Conservation (phyloP, 2,888 invertebrate genomes). For the Agonopterix arenella region DNA sequence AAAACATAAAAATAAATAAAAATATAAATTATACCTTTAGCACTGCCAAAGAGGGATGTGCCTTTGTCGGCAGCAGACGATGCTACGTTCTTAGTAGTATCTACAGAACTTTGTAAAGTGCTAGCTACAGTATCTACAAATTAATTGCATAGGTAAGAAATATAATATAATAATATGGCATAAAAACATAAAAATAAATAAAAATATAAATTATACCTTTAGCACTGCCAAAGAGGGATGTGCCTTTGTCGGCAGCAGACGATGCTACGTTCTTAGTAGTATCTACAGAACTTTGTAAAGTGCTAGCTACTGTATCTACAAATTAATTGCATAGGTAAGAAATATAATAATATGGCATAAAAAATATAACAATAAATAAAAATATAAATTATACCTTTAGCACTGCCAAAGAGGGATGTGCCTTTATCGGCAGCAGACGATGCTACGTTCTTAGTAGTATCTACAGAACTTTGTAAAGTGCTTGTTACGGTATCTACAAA, state of each 20-base stretch:
- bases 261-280: conserved; percentile 40
- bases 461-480: conserved; percentile 28
- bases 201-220: conserved; percentile 27
- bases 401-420: conserved; percentile 22
- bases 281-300: conserved; percentile 22
- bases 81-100: no score
- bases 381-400: conserved; percentile 27
- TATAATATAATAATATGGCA: no score
- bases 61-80: no score
- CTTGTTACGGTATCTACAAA: conserved; percentile 24
- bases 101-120: no score
- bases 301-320: conserved; percentile 16
- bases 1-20: no score
- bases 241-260: conserved; percentile 39
- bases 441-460: conserved; percentile 40
- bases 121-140: no score
- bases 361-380: conserved; percentile 1
- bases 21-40: no score
- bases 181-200: no score
- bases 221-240: conserved; percentile 36
- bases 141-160: no score
- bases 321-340: no score
- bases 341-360: no score
- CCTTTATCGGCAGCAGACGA: conserved; percentile 38
- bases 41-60: no score